Percentiles rank a stretch among this genome's conserved stretches.
Conservation (phyloP, 2,113 vertebrate species). For the Nycticorax nycticorax region DNA sequence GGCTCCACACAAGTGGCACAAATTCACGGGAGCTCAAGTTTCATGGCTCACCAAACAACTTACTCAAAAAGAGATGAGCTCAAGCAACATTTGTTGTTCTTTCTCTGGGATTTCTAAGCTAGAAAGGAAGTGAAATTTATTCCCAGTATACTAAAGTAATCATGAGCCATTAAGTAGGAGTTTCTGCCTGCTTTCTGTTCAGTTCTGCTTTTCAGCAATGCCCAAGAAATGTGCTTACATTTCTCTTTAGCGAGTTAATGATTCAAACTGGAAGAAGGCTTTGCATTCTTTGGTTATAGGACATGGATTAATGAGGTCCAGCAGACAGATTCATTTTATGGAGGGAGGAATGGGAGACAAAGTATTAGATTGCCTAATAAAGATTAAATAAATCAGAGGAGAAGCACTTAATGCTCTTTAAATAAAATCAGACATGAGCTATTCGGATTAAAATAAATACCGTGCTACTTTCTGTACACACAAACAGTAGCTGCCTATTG, state of each 20-base stretch:
- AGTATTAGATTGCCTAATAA: conserved; percentile 38
- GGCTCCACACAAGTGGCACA: neutral
- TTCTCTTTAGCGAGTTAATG: neutral
- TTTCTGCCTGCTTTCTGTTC: neutral
- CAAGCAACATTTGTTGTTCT: neutral
- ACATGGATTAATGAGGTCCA: neutral
- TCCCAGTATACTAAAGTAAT: neutral
- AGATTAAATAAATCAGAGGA: conserved; percentile 21
- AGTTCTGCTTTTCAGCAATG: conserved; percentile 8
- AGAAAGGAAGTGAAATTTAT: neutral
- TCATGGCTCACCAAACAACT: neutral
- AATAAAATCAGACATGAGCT: conserved; percentile 20
- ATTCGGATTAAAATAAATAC: conserved; percentile 34
- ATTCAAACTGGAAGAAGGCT: neutral
- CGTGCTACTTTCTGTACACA: neutral
- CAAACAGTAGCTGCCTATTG: neutral
- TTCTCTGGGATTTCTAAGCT: neutral
- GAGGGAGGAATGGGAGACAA: neutral
- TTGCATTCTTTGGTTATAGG: neutral
- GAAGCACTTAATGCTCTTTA: conserved; percentile 24
- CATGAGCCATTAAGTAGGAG: neutral
- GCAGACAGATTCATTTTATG: conserved; percentile 24
- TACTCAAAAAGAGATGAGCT: neutral
- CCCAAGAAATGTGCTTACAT: conserved; percentile 13
- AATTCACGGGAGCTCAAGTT: neutral